Percentiles rank a stretch among this genome's conserved stretches.
These are phyloP conservation scores for Boloria selene DNA, from an alignment of 2,888 invertebrate species.

Conservation along the genomic window DNA sequence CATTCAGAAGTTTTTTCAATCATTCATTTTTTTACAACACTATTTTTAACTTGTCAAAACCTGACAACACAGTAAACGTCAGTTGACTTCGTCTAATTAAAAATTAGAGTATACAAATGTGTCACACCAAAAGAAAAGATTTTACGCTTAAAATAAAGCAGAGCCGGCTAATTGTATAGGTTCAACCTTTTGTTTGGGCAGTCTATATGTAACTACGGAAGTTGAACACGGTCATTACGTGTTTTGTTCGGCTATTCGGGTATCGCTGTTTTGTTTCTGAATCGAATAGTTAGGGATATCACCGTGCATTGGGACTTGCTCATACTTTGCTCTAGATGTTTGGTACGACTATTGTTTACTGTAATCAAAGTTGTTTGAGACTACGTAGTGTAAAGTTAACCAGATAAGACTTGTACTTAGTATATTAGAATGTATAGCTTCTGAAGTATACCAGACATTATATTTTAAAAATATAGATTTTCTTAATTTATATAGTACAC, in stretches of 20 bases:
- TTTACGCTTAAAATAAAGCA: conserved; percentile 61
- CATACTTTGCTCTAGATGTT: conserved; percentile 31
- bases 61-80: too few species aligned
- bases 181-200: conserved; percentile 53
- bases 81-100: too few species aligned
- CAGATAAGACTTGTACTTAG: too few species aligned
- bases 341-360: conserved; percentile 10
- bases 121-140: conserved; percentile 53
- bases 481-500: too few species aligned
- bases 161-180: conserved; percentile 61
- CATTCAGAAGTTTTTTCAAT: too few species aligned
- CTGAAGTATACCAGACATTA: too few species aligned
- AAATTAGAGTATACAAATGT: too few species aligned
- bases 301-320: conserved; percentile 32
- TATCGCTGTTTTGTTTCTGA: conserved; percentile 39
- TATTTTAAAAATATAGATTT: too few species aligned
- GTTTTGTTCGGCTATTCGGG: conserved; percentile 44
- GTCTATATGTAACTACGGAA: conserved; percentile 40
- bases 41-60: too few species aligned
- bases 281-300: conserved; percentile 39
- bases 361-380: background rate
- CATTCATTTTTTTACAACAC: too few species aligned
- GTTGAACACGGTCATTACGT: conserved; percentile 42
- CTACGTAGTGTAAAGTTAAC: too few species aligned
- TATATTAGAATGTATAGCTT: too few species aligned